These are phyloP conservation scores for Lampris incognitus DNA, from an alignment of 2,113 vertebrate species.

Conservation along the genomic window DNA sequence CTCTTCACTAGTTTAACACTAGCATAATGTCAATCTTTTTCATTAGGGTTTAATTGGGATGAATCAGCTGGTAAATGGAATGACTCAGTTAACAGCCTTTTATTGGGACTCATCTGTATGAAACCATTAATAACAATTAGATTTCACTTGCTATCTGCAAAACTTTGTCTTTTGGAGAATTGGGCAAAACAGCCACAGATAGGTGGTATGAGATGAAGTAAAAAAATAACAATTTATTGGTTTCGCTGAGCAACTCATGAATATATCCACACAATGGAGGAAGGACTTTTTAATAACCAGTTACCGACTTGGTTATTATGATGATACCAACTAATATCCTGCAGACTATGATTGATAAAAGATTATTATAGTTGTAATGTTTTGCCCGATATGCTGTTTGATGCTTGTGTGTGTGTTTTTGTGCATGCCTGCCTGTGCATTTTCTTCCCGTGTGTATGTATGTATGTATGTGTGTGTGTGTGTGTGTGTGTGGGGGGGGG, in stretches of 20 bases:
- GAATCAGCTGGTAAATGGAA: no score
- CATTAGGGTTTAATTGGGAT: no score
- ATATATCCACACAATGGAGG: neutral
- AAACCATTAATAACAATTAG: no score
- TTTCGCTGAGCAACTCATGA: neutral
- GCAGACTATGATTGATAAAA: neutral
- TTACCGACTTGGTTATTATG: neutral
- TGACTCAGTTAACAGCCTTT: no score
- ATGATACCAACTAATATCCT: neutral
- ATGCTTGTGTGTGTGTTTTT: neutral
- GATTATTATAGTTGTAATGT: neutral
- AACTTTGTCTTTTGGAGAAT: neutral
- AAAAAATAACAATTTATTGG: neutral
- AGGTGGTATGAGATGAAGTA: neutral
- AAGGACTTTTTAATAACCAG: slow-evolving; percentile 5
- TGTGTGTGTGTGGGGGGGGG: neutral
- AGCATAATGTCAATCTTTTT: no score
- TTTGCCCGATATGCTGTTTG: neutral
- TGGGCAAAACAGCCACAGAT: neutral
- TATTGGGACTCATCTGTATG: no score
- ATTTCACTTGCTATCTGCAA: no score
- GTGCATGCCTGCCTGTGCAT: neutral
- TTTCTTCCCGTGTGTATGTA: neutral
- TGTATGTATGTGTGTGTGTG: no score
- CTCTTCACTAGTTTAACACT: no score